A percentile compares a stretch with the other conserved stretches of the same genome.
These are phyloP conservation scores for Corvus moneduloides DNA, from an alignment of 2,113 vertebrate species.

Conservation along the genomic window DNA sequence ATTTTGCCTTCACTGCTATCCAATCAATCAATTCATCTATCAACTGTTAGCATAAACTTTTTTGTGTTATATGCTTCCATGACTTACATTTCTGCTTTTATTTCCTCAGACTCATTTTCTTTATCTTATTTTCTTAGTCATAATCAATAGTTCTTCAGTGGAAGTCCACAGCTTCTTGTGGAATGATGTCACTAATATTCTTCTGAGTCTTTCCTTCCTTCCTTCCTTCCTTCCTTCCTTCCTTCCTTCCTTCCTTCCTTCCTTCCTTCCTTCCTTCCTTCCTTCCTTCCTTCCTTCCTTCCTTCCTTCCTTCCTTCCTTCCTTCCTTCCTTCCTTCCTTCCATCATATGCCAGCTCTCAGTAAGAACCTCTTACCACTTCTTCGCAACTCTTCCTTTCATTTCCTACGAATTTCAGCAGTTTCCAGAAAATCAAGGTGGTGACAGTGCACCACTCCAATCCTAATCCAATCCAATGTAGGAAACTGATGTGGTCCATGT, in stretches of 20 bases:
- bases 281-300: background rate
- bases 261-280: background rate
- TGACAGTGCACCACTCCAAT: background rate
- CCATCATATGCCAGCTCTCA: background rate
- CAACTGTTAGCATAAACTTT: background rate
- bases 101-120: background rate
- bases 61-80: background rate
- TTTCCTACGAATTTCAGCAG: background rate
- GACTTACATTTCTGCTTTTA: background rate
- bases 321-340: background rate
- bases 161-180: background rate
- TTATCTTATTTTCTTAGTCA: background rate
- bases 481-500: background rate
- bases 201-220: background rate
- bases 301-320: background rate
- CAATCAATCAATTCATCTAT: background rate
- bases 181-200: background rate
- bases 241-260: background rate
- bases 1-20: background rate
- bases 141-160: background rate
- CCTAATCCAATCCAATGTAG: fast-evolving
- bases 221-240: background rate
- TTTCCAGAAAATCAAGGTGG: background rate
- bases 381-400: background rate
- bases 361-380: background rate